Base-by-base conservation (phyloP, 2,888 invertebrate species). In the Suillia variegata region DNA sequence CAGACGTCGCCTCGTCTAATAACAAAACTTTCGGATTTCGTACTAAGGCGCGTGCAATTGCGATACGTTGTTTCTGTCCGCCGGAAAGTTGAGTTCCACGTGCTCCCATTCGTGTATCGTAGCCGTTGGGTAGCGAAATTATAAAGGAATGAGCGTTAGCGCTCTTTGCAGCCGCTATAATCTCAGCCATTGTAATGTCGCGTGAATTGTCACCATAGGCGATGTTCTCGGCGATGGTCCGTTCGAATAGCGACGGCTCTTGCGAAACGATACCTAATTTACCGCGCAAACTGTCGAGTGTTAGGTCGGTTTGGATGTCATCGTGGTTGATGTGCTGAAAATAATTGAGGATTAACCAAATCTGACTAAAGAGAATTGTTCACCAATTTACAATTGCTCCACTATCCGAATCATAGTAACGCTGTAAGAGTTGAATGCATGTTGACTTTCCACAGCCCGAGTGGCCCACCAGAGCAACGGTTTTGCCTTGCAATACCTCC, bases 21-120 rank as follows among this genome's bases (percentile, higher is more conserved):
- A 90, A 78, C 33, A 90, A 77, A n/a, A 93, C 87, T 61, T 87
- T 85, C 0, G 93, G 93, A 74, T 91, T 87, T 13, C 90, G 80
- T 1, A 93, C 85, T 26, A 93, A 83, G 0, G 93, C 92, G 49
- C 93, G 84, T 0, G 93, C 93, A 64, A 93, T 92, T 10, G 92
- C 92, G 48, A 95, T 90, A 58, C 94, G 83, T 77, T 94, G 94
- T 77, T 94, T 94, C 80, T 95, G 94, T 0, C 94, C 94, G 10
- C 94, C 94, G 0, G 89, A 90, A 31, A 93, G 79, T 66, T 92
- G 92, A 0, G 91, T 89, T 2, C 93, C 92, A 70, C 90, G 87
- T 15, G 89, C 87, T 34, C 92, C 92, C 63, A 92, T 85, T 24
- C 87, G 85, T 0, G 92, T 92, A 12, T 91, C 87, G 75, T 92